Base-by-base conservation (phyloP, 2,797 vertebrate species). In the Psittacula derbiana region DNA sequence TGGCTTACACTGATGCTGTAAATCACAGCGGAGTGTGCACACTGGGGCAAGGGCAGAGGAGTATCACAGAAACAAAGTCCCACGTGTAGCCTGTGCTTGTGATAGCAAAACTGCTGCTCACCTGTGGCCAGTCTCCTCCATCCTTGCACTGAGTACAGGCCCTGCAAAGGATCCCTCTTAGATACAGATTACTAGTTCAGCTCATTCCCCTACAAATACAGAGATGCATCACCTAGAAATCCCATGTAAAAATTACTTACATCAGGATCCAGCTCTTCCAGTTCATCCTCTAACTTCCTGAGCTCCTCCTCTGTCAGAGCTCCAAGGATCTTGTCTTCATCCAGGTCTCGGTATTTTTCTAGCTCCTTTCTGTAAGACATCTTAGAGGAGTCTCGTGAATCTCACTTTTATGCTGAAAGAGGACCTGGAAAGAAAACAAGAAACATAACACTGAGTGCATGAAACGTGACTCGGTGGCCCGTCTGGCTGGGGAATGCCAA, bases 231-330 rank as follows among this genome's bases (percentile, higher is more conserved):
- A 80, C 23, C 9, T 8, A 64, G 25, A 80, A 71, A 7, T 46
- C 24, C 50, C 7, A 5, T 31, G 80, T 58, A 57, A 74, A 74
- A 64, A 47, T 16, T 11, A 98, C 99, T 98, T 96, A 99, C 99
- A 81, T 99, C 99, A 82, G 99, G 99, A 96, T 99, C 99, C 88
- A 99, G 98, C 96, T 99, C 99, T 92, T 99, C 98, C 91, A 99
- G 97, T 81, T 99, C 99, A 81, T 99, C 98, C 95, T 99, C 99
- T 92, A 99, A 97, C 53, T 99, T 98, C 95, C 97, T 98, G 79
- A 99, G 98, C 95, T 99, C 99, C 15, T 99, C 99, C 65, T 99
- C 99, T 1, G 99, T 99, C 74, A 99, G 98, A 75, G 99, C 99
- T 94, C 98, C 98, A 83, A 99, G 98, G 89, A 99, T 98, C 97